A percentile compares a stretch with the other conserved stretches of the same genome.
Conservation (phyloP, 2,888 invertebrate species). For the Diloba caeruleocephala region DNA sequence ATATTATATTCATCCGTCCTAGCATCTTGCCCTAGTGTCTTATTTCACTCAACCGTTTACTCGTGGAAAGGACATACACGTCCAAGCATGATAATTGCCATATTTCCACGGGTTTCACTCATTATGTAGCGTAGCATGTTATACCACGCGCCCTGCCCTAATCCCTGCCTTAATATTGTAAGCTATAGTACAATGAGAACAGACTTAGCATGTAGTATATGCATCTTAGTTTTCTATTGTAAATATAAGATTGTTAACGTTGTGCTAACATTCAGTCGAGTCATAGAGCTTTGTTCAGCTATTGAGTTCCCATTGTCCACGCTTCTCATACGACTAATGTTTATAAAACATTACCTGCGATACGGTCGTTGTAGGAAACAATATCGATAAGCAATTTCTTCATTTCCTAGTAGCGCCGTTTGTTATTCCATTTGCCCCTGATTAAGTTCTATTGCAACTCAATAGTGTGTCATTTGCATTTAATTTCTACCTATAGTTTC, state of each 20-base stretch:
- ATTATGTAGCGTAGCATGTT: slow-evolving; percentile 35
- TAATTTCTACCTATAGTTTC: slow-evolving; percentile 4
- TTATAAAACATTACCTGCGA: slow-evolving; percentile 67
- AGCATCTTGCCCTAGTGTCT: too few species aligned
- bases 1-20: too few species aligned
- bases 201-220: slow-evolving; percentile 18
- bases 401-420: slow-evolving; percentile 65
- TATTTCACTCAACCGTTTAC: slow-evolving; percentile 7
- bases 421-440: slow-evolving; percentile 57
- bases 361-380: slow-evolving; percentile 60
- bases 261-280: slow-evolving; percentile 15
- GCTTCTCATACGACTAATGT: slow-evolving; percentile 56
- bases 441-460: slow-evolving; percentile 42
- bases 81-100: slow-evolving; percentile 27
- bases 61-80: slow-evolving; percentile 22
- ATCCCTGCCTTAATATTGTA: slow-evolving; percentile 46
- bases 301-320: slow-evolving; percentile 45
- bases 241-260: slow-evolving; percentile 30
- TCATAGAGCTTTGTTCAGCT: slow-evolving; percentile 38
- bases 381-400: slow-evolving; percentile 67
- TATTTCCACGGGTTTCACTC: slow-evolving; percentile 13
- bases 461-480: slow-evolving; percentile 21
- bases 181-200: slow-evolving; percentile 39
- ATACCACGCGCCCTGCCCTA: slow-evolving; percentile 6
- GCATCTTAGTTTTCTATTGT: slow-evolving; percentile 32